Base-by-base conservation (phyloP, 2,888 invertebrate species). In the Acrobasis consociella region DNA sequence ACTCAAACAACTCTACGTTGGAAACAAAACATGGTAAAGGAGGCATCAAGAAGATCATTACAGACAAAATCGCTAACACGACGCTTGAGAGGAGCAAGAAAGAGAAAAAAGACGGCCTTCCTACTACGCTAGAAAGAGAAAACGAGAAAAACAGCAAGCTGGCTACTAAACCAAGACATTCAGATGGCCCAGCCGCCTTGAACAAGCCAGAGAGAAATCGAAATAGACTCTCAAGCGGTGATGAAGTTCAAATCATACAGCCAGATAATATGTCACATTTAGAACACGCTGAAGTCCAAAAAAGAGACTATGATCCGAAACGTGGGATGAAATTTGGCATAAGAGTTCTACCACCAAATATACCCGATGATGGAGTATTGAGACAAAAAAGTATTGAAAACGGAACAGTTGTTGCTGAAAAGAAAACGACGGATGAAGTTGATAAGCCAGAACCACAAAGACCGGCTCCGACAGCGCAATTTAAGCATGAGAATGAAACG, bases 241-340 rank as follows among this genome's bases (percentile, higher is more conserved):
- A 78, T 56, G 91, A 91, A n/a, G 75, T 87, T 59, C 89, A 88
- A 73, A 86, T 91, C 2, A 88, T 87, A 60, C 87, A 86, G 68
- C 83, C 89, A 53, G 91, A 92, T 64, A 92, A 90, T 66, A 77
- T 86, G 16, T 70, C 80, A 50, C 81, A 85, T 46, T 75, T 90
- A 38, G 93, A 94, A 73, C 89, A 91, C 39, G 78, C 85, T 1
- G 93, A 94, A 81, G 77, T 86, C 0, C 94, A 94, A 73, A 94
- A 93, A 76, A 87, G 90, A 67, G 94, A 94, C 69, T 89, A 93
- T 52, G 94, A 94, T 64, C 86, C 90, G 0, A 93, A 93, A 69
- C 93, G 93, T 65, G 94, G 93, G 58, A 93, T 94, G 82, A 95
- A 95, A 78, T 95, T 96, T 62, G 96, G 95, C 0, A 94, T 95